Evolutionary conservation across 2,113 vertebrate genomes (phyloP), one percentile per base, ranked within the genome.

Genomic region (Spermophilus dauricus): DNA sequence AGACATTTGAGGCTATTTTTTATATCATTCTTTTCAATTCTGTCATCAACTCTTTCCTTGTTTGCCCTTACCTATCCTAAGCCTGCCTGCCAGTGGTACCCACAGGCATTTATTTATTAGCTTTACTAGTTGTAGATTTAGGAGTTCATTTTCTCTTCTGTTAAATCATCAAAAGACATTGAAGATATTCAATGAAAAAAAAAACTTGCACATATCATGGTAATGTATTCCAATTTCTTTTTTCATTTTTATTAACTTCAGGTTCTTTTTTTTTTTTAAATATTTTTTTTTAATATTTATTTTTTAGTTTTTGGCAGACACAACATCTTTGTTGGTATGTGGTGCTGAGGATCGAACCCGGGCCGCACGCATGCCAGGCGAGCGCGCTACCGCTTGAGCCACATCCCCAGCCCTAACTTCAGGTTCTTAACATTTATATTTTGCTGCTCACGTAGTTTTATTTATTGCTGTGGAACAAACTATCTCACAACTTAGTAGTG

Each of bases 191-290:
- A 75, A 2, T 88, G 89, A 72, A 82, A 77, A 85, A 90, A 91
- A 82, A 84, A 78, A 26, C 26, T 78, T 87, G 22, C 14, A 58
- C 16, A 20, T 75, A 56, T 22, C 30, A 32, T 95, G 73, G 95
- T 89, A 91, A 93, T 72, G 82, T 94, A 94, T 93, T 94, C 30
- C 24, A 58, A 17, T n/a, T 58, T 58, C 14, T 70, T 28, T 75
- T 17, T 70, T 2, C 39, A 30, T 95, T 82, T 94, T 48, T 94
- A 5, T 73, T 94, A 88, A 65, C 17, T 65, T 87, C 45, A 45
- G 34, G n/a, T 93, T 90, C 77, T 91, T 89, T 39, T 39, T 39
- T n/a, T n/a, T n/a, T n/a, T n/a, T n/a, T n/a, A n/a, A n/a, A n/a
- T n/a, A n/a, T n/a, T n/a, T n/a, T n/a, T n/a, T n/a, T n/a, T n/a